Percentiles rank a stretch among this genome's conserved stretches.
phyloP scores from a whole-genome alignment of 2,113 vertebrate species.

The Chaetodon auriga region DNA sequence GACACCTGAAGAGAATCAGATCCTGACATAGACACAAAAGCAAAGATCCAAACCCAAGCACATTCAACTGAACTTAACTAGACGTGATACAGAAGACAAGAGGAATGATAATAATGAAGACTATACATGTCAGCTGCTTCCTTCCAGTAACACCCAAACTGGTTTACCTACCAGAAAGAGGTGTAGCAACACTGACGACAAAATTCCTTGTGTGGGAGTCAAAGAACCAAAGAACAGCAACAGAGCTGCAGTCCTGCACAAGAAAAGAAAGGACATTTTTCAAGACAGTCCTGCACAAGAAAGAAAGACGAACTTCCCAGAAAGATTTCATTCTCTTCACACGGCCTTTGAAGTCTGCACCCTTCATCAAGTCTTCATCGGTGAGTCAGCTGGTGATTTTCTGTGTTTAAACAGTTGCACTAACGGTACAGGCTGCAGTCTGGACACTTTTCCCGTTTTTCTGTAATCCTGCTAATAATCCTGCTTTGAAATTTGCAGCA shows the following conservation, averaged over 20 bases:
- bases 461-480: neutral
- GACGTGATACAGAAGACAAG: neutral
- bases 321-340: neutral
- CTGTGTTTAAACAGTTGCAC: neutral
- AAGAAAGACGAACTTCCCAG: neutral
- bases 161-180: neutral
- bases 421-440: neutral
- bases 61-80: neutral
- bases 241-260: neutral
- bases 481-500: neutral
- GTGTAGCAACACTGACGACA: too few relatives aligned
- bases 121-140: neutral
- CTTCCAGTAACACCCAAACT: neutral
- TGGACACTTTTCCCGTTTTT: neutral
- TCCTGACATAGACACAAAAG: neutral
- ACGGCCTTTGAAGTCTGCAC: neutral
- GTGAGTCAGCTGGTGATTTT: neutral
- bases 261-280: neutral
- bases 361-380: neutral
- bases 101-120: neutral
- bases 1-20: neutral
- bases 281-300: neutral
- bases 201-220: neutral
- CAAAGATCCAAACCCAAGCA: neutral
- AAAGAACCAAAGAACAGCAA: neutral